These are phyloP conservation scores for Heterochromis multidens DNA, from an alignment of 2,113 vertebrate species.

Conservation along the genomic window DNA sequence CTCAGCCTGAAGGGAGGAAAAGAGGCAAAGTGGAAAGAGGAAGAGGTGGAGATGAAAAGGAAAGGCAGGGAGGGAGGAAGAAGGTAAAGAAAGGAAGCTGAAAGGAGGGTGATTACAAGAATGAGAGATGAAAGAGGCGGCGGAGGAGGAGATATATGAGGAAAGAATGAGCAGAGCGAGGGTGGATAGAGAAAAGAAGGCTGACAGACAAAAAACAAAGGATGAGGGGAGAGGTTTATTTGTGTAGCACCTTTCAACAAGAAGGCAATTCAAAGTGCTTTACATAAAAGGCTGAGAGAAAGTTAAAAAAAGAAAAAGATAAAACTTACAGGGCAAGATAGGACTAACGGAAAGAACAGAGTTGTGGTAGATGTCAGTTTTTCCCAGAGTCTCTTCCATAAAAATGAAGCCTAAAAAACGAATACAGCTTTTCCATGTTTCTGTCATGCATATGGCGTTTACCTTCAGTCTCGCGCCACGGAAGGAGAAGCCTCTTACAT, in stretches of 20 bases:
- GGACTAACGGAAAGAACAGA: not conserved
- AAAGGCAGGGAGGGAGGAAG: not conserved
- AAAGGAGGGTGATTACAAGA: not conserved
- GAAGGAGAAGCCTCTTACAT: not conserved
- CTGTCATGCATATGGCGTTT: not conserved
- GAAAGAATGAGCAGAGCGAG: not conserved
- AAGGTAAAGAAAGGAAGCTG: not conserved
- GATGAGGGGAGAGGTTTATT: not conserved
- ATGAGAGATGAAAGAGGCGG: not conserved
- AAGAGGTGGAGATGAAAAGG: not conserved
- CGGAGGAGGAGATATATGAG: not conserved
- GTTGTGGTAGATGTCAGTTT: not conserved
- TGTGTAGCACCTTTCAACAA: not conserved
- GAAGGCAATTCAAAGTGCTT: not conserved
- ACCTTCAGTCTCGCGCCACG: not conserved
- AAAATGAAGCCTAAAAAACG: not conserved
- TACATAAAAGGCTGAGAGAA: not conserved
- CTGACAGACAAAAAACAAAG: not conserved
- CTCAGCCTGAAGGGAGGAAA: not conserved
- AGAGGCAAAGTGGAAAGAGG: not conserved
- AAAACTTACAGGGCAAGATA: accelerated
- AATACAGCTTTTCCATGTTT: not conserved
- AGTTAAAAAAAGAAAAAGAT: not conserved
- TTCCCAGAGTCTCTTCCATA: not conserved
- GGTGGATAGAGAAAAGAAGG: not conserved